phyloP scores from a whole-genome alignment of 2,113 vertebrate genomes.

The Zosterops pallidus region DNA sequence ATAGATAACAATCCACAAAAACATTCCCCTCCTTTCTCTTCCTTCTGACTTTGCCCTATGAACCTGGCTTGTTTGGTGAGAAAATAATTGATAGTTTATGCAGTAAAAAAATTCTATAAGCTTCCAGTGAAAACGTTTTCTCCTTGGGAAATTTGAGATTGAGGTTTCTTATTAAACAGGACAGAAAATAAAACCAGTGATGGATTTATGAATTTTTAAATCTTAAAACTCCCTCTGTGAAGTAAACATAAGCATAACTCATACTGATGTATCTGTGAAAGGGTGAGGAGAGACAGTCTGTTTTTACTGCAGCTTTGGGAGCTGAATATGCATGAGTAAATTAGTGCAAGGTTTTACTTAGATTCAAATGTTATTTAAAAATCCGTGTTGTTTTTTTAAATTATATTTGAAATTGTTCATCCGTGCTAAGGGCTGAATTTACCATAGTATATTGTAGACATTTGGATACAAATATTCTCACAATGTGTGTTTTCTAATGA shows the following conservation, averaged over 20 bases:
- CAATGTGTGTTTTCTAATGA: constrained; percentile 7
- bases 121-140: background rate
- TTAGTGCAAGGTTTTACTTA: background rate
- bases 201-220: background rate
- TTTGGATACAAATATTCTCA: constrained; percentile 19
- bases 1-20: background rate
- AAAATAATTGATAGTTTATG: constrained; percentile 2
- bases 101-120: background rate
- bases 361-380: constrained; percentile 29
- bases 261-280: background rate
- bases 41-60: background rate
- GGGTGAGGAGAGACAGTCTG: background rate
- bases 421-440: background rate
- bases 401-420: background rate
- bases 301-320: background rate
- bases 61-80: background rate
- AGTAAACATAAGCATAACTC: background rate
- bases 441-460: background rate
- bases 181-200: background rate
- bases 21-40: constrained; percentile 3
- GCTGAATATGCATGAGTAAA: background rate
- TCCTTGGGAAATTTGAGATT: background rate
- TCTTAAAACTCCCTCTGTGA: background rate
- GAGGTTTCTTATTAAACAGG: background rate
- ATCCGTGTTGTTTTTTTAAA: background rate